Percentiles rank a stretch among this genome's conserved stretches.
Evolutionary conservation across 2,797 vertebrate genomes (phyloP).

Genomic region (Nasua narica): DNA sequence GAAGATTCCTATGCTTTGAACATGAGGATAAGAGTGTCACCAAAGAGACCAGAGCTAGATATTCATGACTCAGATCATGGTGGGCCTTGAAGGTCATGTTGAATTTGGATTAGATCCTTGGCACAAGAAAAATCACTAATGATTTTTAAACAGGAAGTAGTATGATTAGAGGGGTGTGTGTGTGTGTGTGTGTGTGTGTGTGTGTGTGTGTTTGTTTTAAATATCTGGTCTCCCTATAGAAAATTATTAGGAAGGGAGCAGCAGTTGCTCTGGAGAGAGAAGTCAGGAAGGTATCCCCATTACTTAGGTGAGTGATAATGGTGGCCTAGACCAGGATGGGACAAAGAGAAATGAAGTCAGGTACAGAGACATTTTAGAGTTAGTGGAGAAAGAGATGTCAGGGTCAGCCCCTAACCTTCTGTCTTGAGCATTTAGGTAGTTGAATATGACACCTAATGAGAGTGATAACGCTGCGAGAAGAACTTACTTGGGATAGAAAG

Average conservation of each 20-base stretch:
- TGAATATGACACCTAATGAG: background rate
- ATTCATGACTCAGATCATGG: background rate
- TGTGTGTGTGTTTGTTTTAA: background rate
- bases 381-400: background rate
- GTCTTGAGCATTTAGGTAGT: background rate
- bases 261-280: background rate
- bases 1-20: conserved; percentile 5
- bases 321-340: background rate
- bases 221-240: background rate
- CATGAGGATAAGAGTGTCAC: background rate
- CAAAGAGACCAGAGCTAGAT: background rate
- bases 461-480: background rate
- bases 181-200: background rate
- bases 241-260: background rate
- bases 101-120: conserved; percentile 4
- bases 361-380: background rate
- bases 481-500: background rate
- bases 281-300: background rate
- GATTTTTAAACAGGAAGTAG: background rate
- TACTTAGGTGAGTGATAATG: background rate
- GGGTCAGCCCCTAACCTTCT: background rate
- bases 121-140: background rate
- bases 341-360: background rate
- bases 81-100: background rate
- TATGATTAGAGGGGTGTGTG: background rate